Evolutionary conservation across 2,113 vertebrate species (phyloP), one percentile per base, ranked within the genome.

Genomic region (Rhinolophus ferrumequinum): DNA sequence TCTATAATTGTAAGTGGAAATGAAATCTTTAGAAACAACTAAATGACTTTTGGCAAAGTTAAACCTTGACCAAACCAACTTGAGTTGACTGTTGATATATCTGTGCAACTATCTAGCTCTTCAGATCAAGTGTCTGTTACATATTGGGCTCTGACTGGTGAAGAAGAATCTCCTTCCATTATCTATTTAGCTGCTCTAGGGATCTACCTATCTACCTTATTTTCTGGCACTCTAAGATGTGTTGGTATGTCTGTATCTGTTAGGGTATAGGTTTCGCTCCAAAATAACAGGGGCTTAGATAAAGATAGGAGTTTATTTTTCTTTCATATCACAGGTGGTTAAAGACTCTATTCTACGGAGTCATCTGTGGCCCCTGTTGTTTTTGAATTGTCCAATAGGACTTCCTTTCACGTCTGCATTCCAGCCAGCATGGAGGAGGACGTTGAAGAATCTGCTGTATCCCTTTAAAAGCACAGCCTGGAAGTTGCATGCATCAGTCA

Each of bases 1-100:
- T 97, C 96, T 97, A 69, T 93, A 93, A 97, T 82, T 97, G 56
- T 95, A 96, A 96, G 85, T 92, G 79, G 81, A 95, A 92, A 87
- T 38, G 35, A 96, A 97, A 91, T 94, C 83, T 92, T 96, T 84
- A 95, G 94, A 97, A 97, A 96, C 30, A 82, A 44, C 90, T 62
- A 77, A 90, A 90, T 93, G 84, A 92, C 86, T 95, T 96, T 90
- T 90, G 96, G 80, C 88, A 88, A 94, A 79, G 54, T 79, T 91
- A 88, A 94, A 56, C n/a, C n/a, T 88, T 77, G 41, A 67, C 56
- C 19, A 90, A 87, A 89, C 38, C 52, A 66, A 44, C 30, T 60
- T 47, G 75, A 62, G 75, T 75, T 41, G 66, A 72, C n/a, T 67
- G 76, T 52, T 82, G 67, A 50, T 21, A 26, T 38, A 50, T 56